Base-by-base conservation (phyloP, 1,140 invertebrate species). In the Gonatopus flavifemur region DNA sequence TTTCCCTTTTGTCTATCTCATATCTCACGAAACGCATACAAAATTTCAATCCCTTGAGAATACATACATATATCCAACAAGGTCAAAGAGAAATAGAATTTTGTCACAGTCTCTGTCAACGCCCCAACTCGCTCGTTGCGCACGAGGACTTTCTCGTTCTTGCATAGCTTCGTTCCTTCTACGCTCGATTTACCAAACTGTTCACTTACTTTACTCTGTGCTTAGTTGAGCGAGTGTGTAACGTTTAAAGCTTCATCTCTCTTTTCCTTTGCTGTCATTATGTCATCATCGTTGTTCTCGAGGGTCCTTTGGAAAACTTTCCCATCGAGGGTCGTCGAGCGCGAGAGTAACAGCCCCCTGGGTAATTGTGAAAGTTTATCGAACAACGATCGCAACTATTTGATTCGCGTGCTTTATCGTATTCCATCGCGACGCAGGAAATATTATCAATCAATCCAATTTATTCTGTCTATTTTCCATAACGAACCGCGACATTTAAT, bases 171-270 rank as follows among this genome's bases (percentile, higher is more conserved):
- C 49, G 57, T 57, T 43, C 38, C 25, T 12, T 47, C 53, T 38
- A 57, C 58, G 59, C 58, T 62, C 58, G 55, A 62, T 62, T 62
- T 61, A 61, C 43, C 59, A 52, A 59, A 53, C 44, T 50, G 50
- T 40, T 57, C 54, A 24, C 28, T 55, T 38, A 31, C 12, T 32
- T 6, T 18, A 24, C 15, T 10, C 21, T 41, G 25, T 44, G 25
- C 45, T 49, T 45, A 48, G 53, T 57, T 60, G 53, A 62, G 22
- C 57, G 32, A 39, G 37, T n/a, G 57, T 25, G 16, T 22, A 55
- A 48, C 36, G 44, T 59, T 55, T 55, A 46, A 32, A 58, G 30
- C 33, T 41, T 36, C 16, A 10, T 36, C 35, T 36, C 35, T 36
- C 15, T 36, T 18, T 36, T 10, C 10, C 33, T 36, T 36, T 19